Base-by-base conservation (phyloP, 2,113 vertebrate species). In the Oryzias curvinotus region DNA sequence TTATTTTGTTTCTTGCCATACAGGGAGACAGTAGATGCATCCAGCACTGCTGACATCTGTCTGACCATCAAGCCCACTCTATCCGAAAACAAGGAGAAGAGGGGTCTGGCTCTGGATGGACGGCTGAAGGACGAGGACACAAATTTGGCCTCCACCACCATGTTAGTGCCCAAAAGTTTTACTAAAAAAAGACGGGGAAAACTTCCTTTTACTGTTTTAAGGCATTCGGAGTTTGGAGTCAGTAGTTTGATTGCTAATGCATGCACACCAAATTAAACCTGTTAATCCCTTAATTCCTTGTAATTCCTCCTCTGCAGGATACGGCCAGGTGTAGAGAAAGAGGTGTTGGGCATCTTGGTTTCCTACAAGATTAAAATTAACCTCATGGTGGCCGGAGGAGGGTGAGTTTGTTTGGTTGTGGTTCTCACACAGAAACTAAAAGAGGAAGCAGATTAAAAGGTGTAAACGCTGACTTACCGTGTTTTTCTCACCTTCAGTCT, bases 41-140 rank as follows among this genome's bases (percentile, higher is more conserved):
- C 85, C 26, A 84, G 90, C n/a, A 91, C 79, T 63, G 93, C 92
- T 43, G 89, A 94, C 2, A 94, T 92, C 61, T 89, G 85, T 0
- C 88, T 95, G 66, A 6, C 7, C 0, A 75, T 97, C 71, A 93
- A 77, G 1, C 95, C 95, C 3, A 0, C 55, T 14, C 85, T 98
- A 71, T 0, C 76, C 0, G 66, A 85, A 3, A 96, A 95, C 87
- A 93, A 90, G 4, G 91, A 96, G 83, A 96, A 95, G 75, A 85
- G 91, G 18, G 94, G 94, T 15, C 87, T 98, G 45, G 88, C 96
- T 1, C 85, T 98, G 23, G 95, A 97, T 0, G 96, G 96, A 46
- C 93, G 94, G 57, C 92, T 97, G 57, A 98, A 95, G 82, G 94
- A 97, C 0, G 92, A 95, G 86, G 95, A 96, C 86, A 97, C 95